A percentile compares a stretch with the other conserved stretches of the same genome.
Conservation (phyloP, 2,113 vertebrate genomes). For the Brienomyrus brachyistius region DNA sequence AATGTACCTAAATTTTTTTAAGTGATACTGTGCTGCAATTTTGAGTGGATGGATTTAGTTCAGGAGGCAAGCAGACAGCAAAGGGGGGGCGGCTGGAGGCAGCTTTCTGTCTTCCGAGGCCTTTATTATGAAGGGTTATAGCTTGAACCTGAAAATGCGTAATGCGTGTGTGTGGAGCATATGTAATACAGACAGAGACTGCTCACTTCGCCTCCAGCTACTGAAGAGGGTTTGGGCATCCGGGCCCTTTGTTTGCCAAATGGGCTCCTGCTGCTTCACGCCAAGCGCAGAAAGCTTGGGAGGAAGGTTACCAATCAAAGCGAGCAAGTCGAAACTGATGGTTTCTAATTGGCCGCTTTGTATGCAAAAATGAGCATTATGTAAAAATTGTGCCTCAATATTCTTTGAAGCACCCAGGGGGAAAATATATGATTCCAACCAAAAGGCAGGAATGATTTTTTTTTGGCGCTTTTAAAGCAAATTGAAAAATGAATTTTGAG, state of each 20-base stretch:
- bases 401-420: background rate
- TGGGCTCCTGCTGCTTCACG: background rate
- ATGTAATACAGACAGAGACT: conserved; percentile 60
- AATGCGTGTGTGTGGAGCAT: conserved; percentile 64
- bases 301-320: background rate
- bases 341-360: background rate
- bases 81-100: background rate
- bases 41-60: conserved; percentile 61
- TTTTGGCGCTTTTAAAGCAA: background rate
- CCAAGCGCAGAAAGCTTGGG: background rate
- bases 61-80: conserved; percentile 7
- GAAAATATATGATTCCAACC: background rate
- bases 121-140: conserved; percentile 33
- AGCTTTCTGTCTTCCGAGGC: background rate
- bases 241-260: background rate
- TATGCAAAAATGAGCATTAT: background rate
- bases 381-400: background rate
- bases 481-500: background rate
- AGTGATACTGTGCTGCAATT: conserved; percentile 62
- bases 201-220: conserved; percentile 41
- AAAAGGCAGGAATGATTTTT: background rate
- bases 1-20: conserved; percentile 56
- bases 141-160: conserved; percentile 33
- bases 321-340: too few relatives aligned
- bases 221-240: conserved; percentile 32